phyloP scores from a whole-genome alignment of 2,113 vertebrate genomes.

The Festucalex cinctus region DNA sequence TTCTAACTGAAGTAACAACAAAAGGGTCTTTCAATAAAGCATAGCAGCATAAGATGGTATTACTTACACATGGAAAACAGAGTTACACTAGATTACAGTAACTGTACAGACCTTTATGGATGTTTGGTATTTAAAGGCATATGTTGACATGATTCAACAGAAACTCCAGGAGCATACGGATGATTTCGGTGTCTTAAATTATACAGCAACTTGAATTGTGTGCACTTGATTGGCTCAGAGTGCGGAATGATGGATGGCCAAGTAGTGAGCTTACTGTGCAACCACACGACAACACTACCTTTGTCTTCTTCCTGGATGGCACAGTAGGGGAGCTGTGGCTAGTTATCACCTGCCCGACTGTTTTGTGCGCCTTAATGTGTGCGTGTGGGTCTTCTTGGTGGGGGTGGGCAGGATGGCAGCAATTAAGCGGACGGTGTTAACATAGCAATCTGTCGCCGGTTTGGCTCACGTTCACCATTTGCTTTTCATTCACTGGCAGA shows the following conservation, averaged over 20 bases:
- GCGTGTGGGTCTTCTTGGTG: constrained; percentile 21
- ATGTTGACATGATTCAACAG: constrained; percentile 37
- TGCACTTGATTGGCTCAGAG: constrained; percentile 17
- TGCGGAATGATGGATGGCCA: constrained; percentile 35
- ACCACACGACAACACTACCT: constrained; percentile 22
- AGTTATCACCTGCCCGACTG: constrained; percentile 33
- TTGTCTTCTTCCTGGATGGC: constrained; percentile 24
- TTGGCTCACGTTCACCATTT: constrained; percentile 11
- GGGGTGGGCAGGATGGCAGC: constrained; percentile 1
- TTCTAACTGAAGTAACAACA: constrained; percentile 35
- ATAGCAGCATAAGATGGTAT: not conserved
- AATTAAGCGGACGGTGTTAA: constrained; percentile 22
- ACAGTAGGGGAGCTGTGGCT: not conserved
- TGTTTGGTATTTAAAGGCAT: constrained; percentile 32
- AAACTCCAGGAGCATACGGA: constrained; percentile 33
- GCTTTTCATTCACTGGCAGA: constrained; percentile 3
- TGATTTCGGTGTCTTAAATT: constrained; percentile 56
- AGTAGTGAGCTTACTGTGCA: constrained; percentile 1
- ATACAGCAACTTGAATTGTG: constrained; percentile 26
- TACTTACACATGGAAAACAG: not conserved
- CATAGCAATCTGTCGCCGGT: constrained; percentile 15
- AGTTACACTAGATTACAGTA: not conserved
- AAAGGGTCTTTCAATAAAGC: constrained; percentile 25
- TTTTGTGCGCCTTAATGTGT: constrained; percentile 24
- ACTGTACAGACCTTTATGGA: not conserved